Evolutionary conservation across 2,888 invertebrate species (phyloP).

Genomic region (Amphiduros pacificus): DNA sequence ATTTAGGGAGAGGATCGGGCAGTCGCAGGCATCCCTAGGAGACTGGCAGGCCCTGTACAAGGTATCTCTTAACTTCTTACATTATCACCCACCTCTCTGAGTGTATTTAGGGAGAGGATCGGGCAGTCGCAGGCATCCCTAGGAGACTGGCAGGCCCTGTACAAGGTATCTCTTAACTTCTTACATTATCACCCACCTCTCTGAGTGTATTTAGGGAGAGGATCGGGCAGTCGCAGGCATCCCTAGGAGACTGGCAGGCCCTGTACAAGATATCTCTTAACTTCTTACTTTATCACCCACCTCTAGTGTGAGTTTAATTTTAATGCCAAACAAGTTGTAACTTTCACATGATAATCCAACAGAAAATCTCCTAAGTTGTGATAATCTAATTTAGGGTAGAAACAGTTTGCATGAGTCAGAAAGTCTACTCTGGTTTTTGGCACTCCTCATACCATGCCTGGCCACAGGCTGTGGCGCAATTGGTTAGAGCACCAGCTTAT

Average conservation of each 20-base stretch:
- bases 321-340: too few species aligned
- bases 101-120: too few species aligned
- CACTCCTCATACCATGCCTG: too few species aligned
- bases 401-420: too few species aligned
- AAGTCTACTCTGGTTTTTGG: too few species aligned
- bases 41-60: constrained; percentile 76
- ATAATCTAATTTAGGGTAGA: too few species aligned
- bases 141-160: constrained; percentile 72
- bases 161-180: constrained; percentile 65
- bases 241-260: constrained; percentile 71
- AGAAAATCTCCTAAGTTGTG: too few species aligned
- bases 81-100: constrained; percentile 2
- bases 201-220: too few species aligned
- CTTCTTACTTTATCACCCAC: not conserved
- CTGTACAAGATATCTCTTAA: constrained; percentile 68
- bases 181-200: not conserved
- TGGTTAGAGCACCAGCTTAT: too few species aligned
- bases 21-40: constrained; percentile 67
- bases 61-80: constrained; percentile 59
- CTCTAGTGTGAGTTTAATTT: too few species aligned
- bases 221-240: constrained; percentile 69
- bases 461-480: too few species aligned
- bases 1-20: constrained; percentile 70
- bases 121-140: constrained; percentile 68
- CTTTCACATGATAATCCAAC: too few species aligned